Evolutionary conservation across 2,113 vertebrate genomes (phyloP).

Genomic region (Gallinago undulata): DNA sequence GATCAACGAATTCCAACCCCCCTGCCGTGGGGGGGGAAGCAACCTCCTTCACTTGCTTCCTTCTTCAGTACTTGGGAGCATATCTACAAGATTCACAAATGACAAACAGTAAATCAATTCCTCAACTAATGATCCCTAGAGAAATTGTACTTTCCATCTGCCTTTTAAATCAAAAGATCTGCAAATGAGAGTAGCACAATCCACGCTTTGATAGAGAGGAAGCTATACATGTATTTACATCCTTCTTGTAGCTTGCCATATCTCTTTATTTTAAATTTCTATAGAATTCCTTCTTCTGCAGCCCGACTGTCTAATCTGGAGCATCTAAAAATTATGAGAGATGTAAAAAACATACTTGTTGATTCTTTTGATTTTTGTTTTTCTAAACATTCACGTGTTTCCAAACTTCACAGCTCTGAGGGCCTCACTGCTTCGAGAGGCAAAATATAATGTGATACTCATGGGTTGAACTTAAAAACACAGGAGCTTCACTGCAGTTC

Average conservation of each 20-base stretch:
- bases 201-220: not conserved
- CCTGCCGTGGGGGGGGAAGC: too few relatives aligned
- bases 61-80: not conserved
- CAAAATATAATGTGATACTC: not conserved
- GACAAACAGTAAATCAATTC: not conserved
- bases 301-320: not conserved
- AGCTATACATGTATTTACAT: not conserved
- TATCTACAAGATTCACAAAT: not conserved
- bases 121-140: not conserved
- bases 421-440: not conserved
- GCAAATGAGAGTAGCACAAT: not conserved
- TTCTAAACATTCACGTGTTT: not conserved
- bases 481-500: not conserved
- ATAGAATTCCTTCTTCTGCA: not conserved
- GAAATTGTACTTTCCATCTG: not conserved
- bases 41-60: not conserved
- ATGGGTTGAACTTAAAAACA: not conserved
- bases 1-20: too few relatives aligned
- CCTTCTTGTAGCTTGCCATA: not conserved
- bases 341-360: not conserved
- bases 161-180: not conserved
- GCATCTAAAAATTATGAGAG: not conserved
- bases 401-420: not conserved
- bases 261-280: not conserved
- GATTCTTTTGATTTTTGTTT: not conserved